A percentile compares a stretch with the other conserved stretches of the same genome.
phyloP scores from a whole-genome alignment of 1,140 invertebrate genomes.

The Myzus persicae region DNA sequence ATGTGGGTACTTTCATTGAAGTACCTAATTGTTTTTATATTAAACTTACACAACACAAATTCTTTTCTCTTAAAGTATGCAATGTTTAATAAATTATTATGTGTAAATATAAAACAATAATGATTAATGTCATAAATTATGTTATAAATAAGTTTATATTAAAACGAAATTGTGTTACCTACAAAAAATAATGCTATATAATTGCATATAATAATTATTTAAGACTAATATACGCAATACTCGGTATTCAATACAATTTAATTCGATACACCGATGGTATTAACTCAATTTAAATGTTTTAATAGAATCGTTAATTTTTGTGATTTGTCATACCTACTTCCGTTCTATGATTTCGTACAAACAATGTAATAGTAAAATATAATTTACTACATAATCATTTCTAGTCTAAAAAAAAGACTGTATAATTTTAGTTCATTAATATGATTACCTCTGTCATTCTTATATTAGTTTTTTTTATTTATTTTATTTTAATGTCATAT shows the following conservation, averaged over 20 bases:
- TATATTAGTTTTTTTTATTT: conserved; percentile 1
- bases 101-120: conserved; percentile 55
- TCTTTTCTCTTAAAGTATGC: conserved; percentile 40
- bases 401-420: conserved; percentile 57
- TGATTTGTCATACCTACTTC: conserved; percentile 44
- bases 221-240: conserved; percentile 41
- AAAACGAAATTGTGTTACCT: conserved; percentile 49
- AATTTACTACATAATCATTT: conserved; percentile 52
- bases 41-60: conserved; percentile 48
- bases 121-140: conserved; percentile 17
- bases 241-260: conserved; percentile 35
- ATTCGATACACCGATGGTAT: conserved; percentile 18
- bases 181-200: conserved; percentile 39
- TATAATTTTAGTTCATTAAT: conserved; percentile 48
- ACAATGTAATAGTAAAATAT: conserved; percentile 40
- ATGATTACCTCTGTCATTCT: conserved; percentile 45
- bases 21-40: conserved; percentile 45
- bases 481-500: conserved; percentile 15
- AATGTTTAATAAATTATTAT: conserved; percentile 53
- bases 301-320: conserved; percentile 41
- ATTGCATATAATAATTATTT: conserved; percentile 49
- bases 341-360: conserved; percentile 46
- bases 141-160: conserved; percentile 47
- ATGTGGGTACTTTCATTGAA: neutral
- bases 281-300: conserved; percentile 47